These are phyloP conservation scores for Perca schrenkii DNA, from an alignment of 2,113 vertebrate species.

Conservation along the genomic window DNA sequence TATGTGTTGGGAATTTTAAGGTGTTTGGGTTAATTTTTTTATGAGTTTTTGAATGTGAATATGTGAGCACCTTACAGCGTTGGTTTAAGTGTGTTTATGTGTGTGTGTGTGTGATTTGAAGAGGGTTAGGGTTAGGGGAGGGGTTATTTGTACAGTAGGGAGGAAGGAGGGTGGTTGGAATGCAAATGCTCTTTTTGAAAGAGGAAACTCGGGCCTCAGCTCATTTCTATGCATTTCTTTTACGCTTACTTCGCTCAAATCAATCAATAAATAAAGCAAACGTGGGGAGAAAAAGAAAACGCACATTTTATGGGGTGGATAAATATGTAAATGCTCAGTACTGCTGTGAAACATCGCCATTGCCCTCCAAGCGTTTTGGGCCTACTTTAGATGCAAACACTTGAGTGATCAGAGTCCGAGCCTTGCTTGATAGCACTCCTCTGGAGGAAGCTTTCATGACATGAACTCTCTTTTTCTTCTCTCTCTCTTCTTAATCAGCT, in stretches of 20 bases:
- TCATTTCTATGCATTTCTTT: slow-evolving; percentile 66
- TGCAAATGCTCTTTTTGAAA: slow-evolving; percentile 82
- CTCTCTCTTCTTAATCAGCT: slow-evolving; percentile 49
- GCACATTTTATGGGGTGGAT: slow-evolving; percentile 51
- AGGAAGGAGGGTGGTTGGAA: slow-evolving; percentile 22
- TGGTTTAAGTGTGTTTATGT: not conserved
- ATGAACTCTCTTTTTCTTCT: not conserved
- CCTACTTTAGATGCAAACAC: slow-evolving; percentile 77
- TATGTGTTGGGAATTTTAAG: no score
- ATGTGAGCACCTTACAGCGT: no score
- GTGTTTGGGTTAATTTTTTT: no score
- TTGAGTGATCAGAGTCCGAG: slow-evolving; percentile 70
- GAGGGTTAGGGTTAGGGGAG: no score
- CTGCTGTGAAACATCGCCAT: slow-evolving; percentile 59
- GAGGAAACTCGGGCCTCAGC: slow-evolving; percentile 77
- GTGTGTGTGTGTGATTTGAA: slow-evolving; percentile 65
- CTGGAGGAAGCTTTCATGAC: slow-evolving; percentile 59
- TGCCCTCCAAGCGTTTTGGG: slow-evolving; percentile 66
- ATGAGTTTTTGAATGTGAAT: no score
- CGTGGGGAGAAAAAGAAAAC: slow-evolving; percentile 7
- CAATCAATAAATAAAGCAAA: slow-evolving; percentile 75
- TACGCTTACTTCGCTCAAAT: slow-evolving; percentile 57
- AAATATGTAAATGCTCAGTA: slow-evolving; percentile 76
- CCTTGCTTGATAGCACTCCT: slow-evolving; percentile 55
- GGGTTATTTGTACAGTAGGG: slow-evolving; percentile 39